These are phyloP conservation scores for Daphoenositta chrysoptera DNA, from an alignment of 2,113 vertebrate species.

Conservation along the genomic window DNA sequence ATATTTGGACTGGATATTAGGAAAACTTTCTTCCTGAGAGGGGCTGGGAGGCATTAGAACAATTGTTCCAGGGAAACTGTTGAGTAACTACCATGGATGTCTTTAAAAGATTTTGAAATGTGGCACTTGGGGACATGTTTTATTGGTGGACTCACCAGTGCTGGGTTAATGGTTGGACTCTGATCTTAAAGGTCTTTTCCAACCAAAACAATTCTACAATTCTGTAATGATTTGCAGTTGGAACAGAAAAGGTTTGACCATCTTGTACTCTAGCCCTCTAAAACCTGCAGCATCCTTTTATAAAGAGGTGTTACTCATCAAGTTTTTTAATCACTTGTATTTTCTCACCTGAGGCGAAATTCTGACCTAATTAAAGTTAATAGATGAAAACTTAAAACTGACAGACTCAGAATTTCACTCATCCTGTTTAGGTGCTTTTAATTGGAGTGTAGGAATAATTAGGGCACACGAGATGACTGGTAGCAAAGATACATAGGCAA, in stretches of 20 bases:
- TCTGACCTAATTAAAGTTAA: conserved; percentile 3
- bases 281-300: neutral
- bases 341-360: neutral
- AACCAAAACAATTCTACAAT: neutral
- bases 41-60: neutral
- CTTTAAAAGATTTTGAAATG: neutral
- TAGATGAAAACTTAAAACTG: neutral
- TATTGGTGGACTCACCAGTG: neutral
- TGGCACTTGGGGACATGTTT: neutral
- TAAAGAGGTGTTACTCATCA: neutral
- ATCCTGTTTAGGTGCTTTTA: neutral
- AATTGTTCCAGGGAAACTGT: neutral
- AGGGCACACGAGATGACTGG: neutral
- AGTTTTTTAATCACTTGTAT: neutral
- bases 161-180: neutral
- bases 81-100: neutral
- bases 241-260: neutral
- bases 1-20: neutral
- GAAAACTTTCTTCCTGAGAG: neutral
- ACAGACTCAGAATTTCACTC: neutral
- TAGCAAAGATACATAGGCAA: neutral
- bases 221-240: neutral
- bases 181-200: neutral
- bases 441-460: neutral
- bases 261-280: neutral